Conservation (phyloP, 2,888 invertebrate genomes). For the Criorhina ranunculi region DNA sequence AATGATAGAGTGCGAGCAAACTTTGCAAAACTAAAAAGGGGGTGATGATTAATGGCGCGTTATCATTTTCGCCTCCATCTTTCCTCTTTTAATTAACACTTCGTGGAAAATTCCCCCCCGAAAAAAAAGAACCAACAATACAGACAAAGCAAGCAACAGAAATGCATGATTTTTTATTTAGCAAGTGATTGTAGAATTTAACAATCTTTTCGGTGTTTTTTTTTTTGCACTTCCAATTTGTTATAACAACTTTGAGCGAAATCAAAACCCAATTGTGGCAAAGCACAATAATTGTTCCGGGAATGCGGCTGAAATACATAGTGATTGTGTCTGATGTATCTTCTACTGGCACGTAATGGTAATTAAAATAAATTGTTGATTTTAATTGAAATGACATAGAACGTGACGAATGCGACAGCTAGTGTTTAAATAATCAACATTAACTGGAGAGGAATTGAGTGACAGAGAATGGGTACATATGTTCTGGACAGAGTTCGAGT, state of each 20-base stretch:
- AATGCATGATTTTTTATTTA: slow-evolving; percentile 5
- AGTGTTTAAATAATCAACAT: background rate
- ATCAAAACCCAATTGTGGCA: slow-evolving; percentile 22
- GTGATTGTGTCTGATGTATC: background rate
- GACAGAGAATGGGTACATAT: background rate
- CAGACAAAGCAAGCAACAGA: background rate
- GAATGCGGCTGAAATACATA: background rate
- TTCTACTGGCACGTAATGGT: slow-evolving; percentile 23
- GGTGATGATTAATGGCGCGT: slow-evolving; percentile 21
- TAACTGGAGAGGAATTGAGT: background rate
- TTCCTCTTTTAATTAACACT: slow-evolving; percentile 17
- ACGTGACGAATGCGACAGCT: slow-evolving; percentile 18
- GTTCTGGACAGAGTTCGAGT: too few relatives aligned
- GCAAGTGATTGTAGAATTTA: slow-evolving; percentile 1
- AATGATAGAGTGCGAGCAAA: background rate
- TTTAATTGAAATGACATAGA: slow-evolving; percentile 38
- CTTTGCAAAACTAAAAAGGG: background rate
- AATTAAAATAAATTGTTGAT: slow-evolving; percentile 38
- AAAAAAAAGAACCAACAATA: slow-evolving; percentile 8
- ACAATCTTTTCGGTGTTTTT: too few relatives aligned
- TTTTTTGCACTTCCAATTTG: background rate
- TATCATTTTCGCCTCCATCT: background rate
- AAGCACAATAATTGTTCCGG: background rate
- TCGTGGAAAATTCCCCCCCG: background rate
- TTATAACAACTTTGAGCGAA: background rate